These are phyloP conservation scores for Pygmarrhopalites habei DNA, from an alignment of 1,140 invertebrate species.

Conservation along the genomic window DNA sequence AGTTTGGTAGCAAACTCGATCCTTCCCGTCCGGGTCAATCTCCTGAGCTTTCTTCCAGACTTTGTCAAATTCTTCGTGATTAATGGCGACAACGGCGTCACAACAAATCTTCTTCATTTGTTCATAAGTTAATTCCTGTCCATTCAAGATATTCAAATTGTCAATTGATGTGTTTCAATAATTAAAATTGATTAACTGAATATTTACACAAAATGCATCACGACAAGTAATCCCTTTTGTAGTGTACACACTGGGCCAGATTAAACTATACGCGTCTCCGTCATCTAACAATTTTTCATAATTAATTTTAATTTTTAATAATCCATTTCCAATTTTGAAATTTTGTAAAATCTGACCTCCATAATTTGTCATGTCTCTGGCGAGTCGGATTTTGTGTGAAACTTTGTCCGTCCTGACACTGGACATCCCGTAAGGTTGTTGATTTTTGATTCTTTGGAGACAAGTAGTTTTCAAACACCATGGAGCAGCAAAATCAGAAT, in stretches of 20 bases:
- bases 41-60: conserved; percentile 31
- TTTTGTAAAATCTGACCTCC: too few relatives aligned
- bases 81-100: conserved; percentile 28
- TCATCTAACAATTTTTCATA: too few relatives aligned
- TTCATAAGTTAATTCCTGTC: conserved; percentile 20
- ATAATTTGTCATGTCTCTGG: conserved; percentile 31
- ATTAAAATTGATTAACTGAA: neutral
- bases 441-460: conserved; percentile 17
- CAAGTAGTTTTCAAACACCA: conserved; percentile 22
- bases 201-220: conserved; percentile 32
- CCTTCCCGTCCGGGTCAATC: conserved; percentile 31
- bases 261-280: conserved; percentile 34
- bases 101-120: conserved; percentile 27
- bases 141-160: too few relatives aligned
- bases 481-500: conserved; percentile 26
- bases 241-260: conserved; percentile 35
- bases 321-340: too few relatives aligned
- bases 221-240: conserved; percentile 25
- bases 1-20: conserved; percentile 35
- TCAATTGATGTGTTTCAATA: neutral
- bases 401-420: conserved; percentile 24
- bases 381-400: conserved; percentile 19
- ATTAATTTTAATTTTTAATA: too few relatives aligned
- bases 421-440: conserved; percentile 30
- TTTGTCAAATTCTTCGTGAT: conserved; percentile 29